These are phyloP conservation scores for Eulemur mongoz DNA, from an alignment of 2,797 vertebrate genomes.

Conservation along the genomic window DNA sequence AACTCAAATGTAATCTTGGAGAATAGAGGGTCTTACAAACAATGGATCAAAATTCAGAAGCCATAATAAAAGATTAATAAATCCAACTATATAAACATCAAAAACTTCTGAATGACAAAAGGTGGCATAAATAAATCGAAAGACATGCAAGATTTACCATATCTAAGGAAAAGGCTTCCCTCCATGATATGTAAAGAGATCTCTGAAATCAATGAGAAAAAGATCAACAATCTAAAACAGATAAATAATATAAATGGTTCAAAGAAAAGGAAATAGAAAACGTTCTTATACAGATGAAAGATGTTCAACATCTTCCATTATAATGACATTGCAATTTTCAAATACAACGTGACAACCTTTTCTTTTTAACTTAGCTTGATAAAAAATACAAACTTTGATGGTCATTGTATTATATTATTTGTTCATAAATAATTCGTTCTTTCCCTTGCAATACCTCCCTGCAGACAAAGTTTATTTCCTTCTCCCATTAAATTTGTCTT, in stretches of 20 bases:
- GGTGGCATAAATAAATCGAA: neutral
- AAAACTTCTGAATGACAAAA: neutral
- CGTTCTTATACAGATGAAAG: neutral
- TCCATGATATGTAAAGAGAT: neutral
- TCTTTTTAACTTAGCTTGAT: neutral
- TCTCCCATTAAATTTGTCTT: neutral
- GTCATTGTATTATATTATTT: neutral
- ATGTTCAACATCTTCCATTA: neutral
- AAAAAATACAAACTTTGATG: neutral
- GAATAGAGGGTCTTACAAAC: neutral
- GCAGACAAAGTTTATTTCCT: neutral
- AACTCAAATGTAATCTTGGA: neutral
- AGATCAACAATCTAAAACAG: neutral
- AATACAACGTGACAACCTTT: neutral
- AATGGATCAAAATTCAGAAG: conserved; percentile 13
- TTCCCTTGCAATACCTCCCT: neutral
- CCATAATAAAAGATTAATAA: neutral
- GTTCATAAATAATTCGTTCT: neutral
- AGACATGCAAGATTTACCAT: neutral
- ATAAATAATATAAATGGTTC: neutral
- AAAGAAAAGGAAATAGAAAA: conserved; percentile 13
- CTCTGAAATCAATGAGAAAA: conserved; percentile 35
- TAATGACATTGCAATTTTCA: neutral
- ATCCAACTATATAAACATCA: neutral
- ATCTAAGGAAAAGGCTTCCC: neutral